Conservation (phyloP, 2,797 vertebrate genomes). For the Sciurus vulgaris region DNA sequence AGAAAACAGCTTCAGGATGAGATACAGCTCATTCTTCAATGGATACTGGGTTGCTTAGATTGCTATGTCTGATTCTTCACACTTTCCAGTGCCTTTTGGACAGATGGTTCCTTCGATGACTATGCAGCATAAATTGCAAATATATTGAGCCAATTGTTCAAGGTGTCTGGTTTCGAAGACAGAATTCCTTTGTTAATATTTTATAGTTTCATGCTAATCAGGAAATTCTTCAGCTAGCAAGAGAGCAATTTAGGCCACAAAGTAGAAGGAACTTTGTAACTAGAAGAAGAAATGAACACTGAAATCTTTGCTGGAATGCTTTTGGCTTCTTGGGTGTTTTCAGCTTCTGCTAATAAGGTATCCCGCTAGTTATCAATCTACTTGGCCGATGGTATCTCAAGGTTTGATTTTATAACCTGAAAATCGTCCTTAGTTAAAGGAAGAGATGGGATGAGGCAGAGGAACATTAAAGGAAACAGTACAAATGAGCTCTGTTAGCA, state of each 20-base stretch:
- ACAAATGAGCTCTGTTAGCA: constrained; percentile 79
- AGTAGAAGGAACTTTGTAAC: constrained; percentile 74
- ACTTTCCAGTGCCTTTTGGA: neutral
- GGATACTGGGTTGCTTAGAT: neutral
- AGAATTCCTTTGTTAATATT: constrained; percentile 79
- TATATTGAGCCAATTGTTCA: constrained; percentile 65
- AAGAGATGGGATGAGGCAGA: constrained; percentile 59
- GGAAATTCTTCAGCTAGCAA: constrained; percentile 67
- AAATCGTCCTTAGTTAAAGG: constrained; percentile 79
- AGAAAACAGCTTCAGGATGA: neutral
- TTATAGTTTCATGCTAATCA: constrained; percentile 80
- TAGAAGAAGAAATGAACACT: constrained; percentile 55
- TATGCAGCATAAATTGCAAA: constrained; percentile 56
- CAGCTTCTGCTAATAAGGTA: constrained; percentile 74
- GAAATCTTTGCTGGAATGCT: constrained; percentile 61
- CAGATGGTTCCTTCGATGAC: constrained; percentile 49
- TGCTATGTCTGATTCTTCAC: neutral
- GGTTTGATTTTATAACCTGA: constrained; percentile 76
- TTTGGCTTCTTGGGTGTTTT: constrained; percentile 59
- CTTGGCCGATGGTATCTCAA: constrained; percentile 67
- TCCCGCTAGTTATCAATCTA: constrained; percentile 68
- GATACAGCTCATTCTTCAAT: neutral
- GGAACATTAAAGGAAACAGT: constrained; percentile 77
- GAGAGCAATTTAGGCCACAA: constrained; percentile 75
- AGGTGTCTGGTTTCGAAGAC: constrained; percentile 73